Base-by-base conservation (phyloP, 2,888 invertebrate genomes). In the Boloria euphrosyne region DNA sequence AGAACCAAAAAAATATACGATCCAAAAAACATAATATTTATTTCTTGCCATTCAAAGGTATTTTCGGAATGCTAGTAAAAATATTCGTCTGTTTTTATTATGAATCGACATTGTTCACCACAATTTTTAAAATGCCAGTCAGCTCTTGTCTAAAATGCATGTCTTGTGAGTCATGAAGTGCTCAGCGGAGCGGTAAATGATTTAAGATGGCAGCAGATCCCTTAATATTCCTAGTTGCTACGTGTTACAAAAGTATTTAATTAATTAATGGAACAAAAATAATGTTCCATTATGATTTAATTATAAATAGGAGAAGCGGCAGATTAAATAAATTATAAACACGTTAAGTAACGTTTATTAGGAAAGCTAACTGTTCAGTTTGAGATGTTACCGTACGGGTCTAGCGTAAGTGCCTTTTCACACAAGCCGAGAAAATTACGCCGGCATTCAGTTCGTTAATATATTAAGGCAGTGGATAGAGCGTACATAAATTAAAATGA, bases 121-220 rank as follows among this genome's bases (percentile, higher is more conserved):
- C 46, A 47, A 47, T 47, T 47, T 16, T 58, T 27, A 47, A 47
- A 58, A 5, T 27, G 18, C 18, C 46, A 58, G 22, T 47, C 58
- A 47, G 47, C 27, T 16, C 27, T n/a, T n/a, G n/a, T n/a, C n/a
- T n/a, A n/a, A n/a, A n/a, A n/a, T n/a, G n/a, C 22, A 57, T 57
- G 58, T 27, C 58, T 22, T 47, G 27, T 47, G 27, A 27, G 46
- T 31, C 47, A 59, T 49, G 38, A 59, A 50, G 49, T 49, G 59
- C 38, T 50, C 59, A 59, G 3, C 59, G 38, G 38, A 49, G 59
- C 59, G 38, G 59, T 38, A 59, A 59, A 59, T 38, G 49, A 59
- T 59, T 17, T 59, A 31, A 59, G 59, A 59, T 38, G 59, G 59
- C 59, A 38, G 57, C 46, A 22, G 57, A n/a, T 22, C 46, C 22